Evolutionary conservation across 2,797 vertebrate species (phyloP), one percentile per base, ranked within the genome.

Genomic region (Poeciliopsis gracilis): DNA sequence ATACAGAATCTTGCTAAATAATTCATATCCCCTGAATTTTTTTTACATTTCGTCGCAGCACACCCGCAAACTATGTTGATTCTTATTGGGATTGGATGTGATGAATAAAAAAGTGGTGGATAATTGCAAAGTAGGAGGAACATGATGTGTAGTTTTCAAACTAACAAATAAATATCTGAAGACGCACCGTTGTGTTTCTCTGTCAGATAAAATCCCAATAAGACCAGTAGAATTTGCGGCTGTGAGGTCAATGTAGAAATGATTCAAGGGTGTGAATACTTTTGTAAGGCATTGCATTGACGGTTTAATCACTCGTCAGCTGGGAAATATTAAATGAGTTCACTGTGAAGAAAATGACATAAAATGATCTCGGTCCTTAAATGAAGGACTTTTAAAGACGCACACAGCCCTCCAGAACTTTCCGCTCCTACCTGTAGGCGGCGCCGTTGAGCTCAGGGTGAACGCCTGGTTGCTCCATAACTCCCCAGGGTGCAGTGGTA

Each of bases 361-460:
- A n/a, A 12, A 28, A 47, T 38, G 6, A 36, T 36, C 11, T 33
- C 23, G 3, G 47, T 70, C 10, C 10, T 53, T 71, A 28, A 71
- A 45, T 71, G 13, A 70, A 46, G 25, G 18, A 28, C 43, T 43
- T 43, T 69, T 25, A 5, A 69, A 69, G 38, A 43, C 38, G 3
- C 20, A 25, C 0, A 20, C 36, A n/a, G 66, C 66, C 38, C 38
- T 43, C 23, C 38, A 69, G 66, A 69, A 41, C 38, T 46, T 71
- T 46, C 25, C 13, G 41, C 25, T 70, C 92, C 85, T 91, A 99
- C 98, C 98, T 98, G 97, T 99, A 99, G 80, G 97, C 92, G 83
- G 97, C 96, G 79, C 98, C 98, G 79, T 99, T 99, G 93, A 99
- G 97, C 95, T 99, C 98, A 0, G 97, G 96, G 93, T 98, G 98